Base-by-base conservation (phyloP, 2,113 vertebrate genomes). In the Oncorhynchus keta region DNA sequence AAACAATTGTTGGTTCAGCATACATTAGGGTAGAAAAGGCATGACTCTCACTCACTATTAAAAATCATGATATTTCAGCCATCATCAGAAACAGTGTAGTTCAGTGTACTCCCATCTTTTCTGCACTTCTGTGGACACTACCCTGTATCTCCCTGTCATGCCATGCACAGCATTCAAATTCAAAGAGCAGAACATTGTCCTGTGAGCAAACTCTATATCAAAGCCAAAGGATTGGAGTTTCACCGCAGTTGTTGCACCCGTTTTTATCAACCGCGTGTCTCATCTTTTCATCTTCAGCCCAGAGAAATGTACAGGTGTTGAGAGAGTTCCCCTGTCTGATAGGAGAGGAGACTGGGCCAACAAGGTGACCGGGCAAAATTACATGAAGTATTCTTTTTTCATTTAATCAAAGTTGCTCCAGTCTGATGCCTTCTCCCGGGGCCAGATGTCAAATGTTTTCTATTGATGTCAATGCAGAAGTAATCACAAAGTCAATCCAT, bases 401-500 rank as follows among this genome's bases (percentile, higher is more conserved):
- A 76, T 96, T 97, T 95, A 96, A 97, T 97, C 95, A 97, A 95
- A 95, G 94, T 93, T 93, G 92, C 92, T 92, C 87, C 94, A 92
- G 94, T 91, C 92, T 92, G 89, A 93, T 93, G 94, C 94, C 94
- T 95, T 95, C 95, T 94, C 95, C 94, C 91, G 91, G 94, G 95
- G 95, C 95, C 95, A 96, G 94, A 96, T 97, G 97, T 98, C 96
- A 97, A 97, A 97, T 93, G 92, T 93, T 95, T 95, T 95, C 94
- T 94, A 95, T 95, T 95, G 95, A 96, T 96, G 96, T 96, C 88
- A 92, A 95, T 92, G 94, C 88, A 89, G 92, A 94, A 93, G 93
- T 95, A 95, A 97, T 97, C 95, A 96, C 93, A 93, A 91, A 94
- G 92, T 94, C 93, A 93, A 94, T 95, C 95, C 94, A 92, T 92